Evolutionary conservation across 1,140 invertebrate genomes (phyloP), one percentile per base, ranked within the genome.

Genomic region (Zaprionus taronus): DNA sequence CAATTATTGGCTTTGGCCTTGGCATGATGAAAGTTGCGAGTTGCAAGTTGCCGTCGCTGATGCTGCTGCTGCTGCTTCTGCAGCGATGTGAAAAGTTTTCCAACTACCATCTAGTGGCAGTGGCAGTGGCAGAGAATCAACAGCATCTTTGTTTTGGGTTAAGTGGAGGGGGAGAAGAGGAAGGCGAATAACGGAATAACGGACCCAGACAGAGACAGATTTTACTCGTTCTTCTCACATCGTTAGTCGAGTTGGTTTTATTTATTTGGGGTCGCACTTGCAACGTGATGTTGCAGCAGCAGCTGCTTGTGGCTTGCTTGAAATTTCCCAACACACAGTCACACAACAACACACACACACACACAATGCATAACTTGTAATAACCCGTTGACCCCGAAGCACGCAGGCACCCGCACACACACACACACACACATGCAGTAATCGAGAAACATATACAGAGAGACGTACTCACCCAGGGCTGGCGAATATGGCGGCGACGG

Each of bases 301-400:
- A 41, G 47, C n/a, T 22, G 47, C 31, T 64, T 63, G 51, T 31
- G 57, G 51, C 47, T 62, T 63, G 66, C 56, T 51, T 20, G 55
- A 63, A 34, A 38, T 34, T 7, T 20, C 22, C 0, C 31, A 34
- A 11, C 28, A 53, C 17, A 26, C 12, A 1, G 20, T 11, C 17
- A 17, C 41, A 17, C 41, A 60, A 14, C 12, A 5, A 4, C n/a
- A n/a, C 20, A 20, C 20, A 20, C 28, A 22, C 12, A 38, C 34
- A 61, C 72, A 86, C 64, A 66, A 74, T 51, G 64, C 82, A 85
- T 85, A 86, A 83, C 80, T 86, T 86, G 80, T 86, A 87, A 84
- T 89, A 89, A 90, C 71, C 58, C 58, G 62, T 70, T 87, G 77
- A 89, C 78, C 67, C 81, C 72, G 77, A 89, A 67, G 67, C 68